Percentiles rank a stretch among this genome's conserved stretches.
Conservation (phyloP, 2,113 vertebrate genomes). For the Onychostruthus taczanowskii region DNA sequence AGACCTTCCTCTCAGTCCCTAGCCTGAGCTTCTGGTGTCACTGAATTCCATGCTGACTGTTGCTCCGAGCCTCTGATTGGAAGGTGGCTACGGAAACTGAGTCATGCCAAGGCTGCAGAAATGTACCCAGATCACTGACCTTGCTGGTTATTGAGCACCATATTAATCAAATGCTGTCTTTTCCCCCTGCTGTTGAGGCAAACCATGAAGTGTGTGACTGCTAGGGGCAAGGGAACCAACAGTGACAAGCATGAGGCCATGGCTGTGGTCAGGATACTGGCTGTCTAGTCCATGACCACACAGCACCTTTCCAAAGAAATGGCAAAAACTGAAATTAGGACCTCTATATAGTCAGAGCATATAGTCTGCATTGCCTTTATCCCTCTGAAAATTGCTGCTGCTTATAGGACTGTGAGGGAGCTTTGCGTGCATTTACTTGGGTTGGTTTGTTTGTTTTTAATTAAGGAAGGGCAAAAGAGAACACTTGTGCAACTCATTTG, state of each 20-base stretch:
- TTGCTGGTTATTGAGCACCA: constrained; percentile 18
- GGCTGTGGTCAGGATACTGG: not conserved
- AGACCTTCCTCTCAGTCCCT: not conserved
- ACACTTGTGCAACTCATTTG: not conserved
- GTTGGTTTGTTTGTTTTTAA: not conserved
- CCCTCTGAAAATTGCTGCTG: not conserved
- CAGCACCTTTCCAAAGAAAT: not conserved
- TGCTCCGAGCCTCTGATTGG: not conserved
- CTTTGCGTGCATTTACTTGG: not conserved
- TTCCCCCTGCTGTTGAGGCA: constrained; percentile 4
- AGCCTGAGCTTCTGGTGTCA: not conserved
- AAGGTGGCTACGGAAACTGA: constrained; percentile 30
- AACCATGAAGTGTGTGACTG: constrained; percentile 17
- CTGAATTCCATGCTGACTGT: constrained; percentile 17
- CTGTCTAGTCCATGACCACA: not conserved
- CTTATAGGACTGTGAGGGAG: not conserved
- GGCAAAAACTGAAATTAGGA: not conserved
- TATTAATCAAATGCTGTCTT: constrained; percentile 35
- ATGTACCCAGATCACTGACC: not conserved
- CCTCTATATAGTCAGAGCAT: not conserved
- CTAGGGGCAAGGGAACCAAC: not conserved
- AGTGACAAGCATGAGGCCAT: not conserved
- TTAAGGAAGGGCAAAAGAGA: not conserved
- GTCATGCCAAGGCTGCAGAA: constrained; percentile 25
- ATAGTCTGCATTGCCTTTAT: not conserved